Conservation (phyloP, 2,888 invertebrate species). For the Aspidiotus destructor region DNA sequence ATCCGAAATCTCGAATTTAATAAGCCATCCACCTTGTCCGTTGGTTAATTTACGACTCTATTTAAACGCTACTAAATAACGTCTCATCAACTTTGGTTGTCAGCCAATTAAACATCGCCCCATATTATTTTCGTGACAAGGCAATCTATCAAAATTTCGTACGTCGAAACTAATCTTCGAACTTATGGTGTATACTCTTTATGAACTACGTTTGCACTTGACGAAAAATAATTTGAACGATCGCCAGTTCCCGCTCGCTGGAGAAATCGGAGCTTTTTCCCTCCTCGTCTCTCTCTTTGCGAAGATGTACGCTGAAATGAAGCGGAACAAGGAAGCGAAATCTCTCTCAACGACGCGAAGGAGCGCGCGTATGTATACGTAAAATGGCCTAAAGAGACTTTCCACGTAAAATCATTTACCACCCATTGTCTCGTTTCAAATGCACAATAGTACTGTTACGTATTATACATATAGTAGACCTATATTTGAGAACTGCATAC, state of each 20-base stretch:
- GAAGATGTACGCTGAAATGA: too few species aligned
- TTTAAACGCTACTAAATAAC: constrained; percentile 4
- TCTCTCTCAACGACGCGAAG: too few species aligned
- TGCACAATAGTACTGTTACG: too few species aligned
- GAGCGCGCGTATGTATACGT: not conserved
- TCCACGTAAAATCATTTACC: not conserved
- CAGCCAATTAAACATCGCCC: constrained; percentile 1
- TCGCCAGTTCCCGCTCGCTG: not conserved
- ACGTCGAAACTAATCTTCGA: constrained; percentile 2
- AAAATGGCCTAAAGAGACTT: not conserved
- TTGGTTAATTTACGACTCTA: not conserved
- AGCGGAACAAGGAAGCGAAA: too few species aligned
- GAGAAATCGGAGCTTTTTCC: too few species aligned
- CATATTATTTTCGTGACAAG: not conserved
- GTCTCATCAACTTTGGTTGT: constrained; percentile 3
- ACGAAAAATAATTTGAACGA: constrained; percentile 1
- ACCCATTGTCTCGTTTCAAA: not conserved
- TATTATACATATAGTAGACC: too few species aligned
- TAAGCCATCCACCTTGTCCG: not conserved
- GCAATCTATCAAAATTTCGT: constrained; percentile 2
- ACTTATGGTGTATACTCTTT: too few species aligned
- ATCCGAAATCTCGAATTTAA: too few species aligned
- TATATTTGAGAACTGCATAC: too few species aligned
- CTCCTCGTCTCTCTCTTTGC: too few species aligned
- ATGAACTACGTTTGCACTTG: not conserved